These are phyloP conservation scores for Sphaeramia orbicularis DNA, from an alignment of 2,797 vertebrate species.

Conservation along the genomic window DNA sequence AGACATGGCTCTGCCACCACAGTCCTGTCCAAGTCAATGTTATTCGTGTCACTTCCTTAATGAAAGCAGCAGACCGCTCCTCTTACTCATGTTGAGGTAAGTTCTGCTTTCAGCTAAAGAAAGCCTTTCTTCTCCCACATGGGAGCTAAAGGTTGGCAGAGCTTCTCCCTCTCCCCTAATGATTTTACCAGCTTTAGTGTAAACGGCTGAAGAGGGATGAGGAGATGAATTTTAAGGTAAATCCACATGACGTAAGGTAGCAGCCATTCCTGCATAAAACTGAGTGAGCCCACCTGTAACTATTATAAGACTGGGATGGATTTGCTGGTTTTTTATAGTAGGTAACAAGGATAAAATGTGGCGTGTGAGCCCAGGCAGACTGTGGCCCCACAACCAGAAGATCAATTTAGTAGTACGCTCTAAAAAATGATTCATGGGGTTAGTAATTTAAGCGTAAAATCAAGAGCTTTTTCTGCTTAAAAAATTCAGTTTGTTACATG, in stretches of 20 bases:
- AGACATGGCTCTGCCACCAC: slow-evolving; percentile 55
- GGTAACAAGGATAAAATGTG: neutral
- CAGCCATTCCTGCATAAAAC: slow-evolving; percentile 31
- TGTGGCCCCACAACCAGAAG: too few relatives aligned
- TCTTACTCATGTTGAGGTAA: slow-evolving; percentile 66
- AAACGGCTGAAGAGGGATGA: slow-evolving; percentile 57
- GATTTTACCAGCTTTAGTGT: slow-evolving; percentile 77
- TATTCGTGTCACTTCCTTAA: slow-evolving; percentile 79
- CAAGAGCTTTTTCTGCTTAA: too few relatives aligned
- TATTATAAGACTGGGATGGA: neutral
- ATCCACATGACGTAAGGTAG: slow-evolving; percentile 64
- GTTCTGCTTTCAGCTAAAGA: slow-evolving; percentile 72
- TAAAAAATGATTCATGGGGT: too few relatives aligned
- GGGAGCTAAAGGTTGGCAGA: slow-evolving; percentile 80
- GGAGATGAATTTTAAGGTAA: slow-evolving; percentile 68
- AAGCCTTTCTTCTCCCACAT: slow-evolving; percentile 75
- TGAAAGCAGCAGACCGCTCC: slow-evolving; percentile 81
- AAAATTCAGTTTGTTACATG: too few relatives aligned
- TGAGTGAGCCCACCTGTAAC: neutral
- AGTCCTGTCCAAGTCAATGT: slow-evolving; percentile 54
- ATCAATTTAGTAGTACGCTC: too few relatives aligned
- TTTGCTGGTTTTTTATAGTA: neutral
- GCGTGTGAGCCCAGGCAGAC: too few relatives aligned
- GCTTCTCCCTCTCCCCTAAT: slow-evolving; percentile 77
- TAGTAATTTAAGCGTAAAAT: too few relatives aligned